Evolutionary conservation across 2,888 invertebrate species (phyloP).

Genomic region (Caenorhabditis sp.): DNA sequence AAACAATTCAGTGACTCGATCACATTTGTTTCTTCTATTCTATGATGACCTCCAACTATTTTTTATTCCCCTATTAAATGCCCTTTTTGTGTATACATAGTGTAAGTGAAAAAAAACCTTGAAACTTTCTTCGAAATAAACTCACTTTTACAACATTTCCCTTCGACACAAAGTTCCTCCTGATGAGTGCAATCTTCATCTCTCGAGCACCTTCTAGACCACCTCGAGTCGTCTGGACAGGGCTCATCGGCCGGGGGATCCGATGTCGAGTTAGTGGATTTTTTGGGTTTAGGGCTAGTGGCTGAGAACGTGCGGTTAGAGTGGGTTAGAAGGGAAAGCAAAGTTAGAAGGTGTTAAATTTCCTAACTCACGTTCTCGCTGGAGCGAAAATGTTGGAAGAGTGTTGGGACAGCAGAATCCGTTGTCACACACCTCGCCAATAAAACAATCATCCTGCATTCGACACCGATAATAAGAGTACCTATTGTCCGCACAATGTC

Average conservation of each 20-base stretch:
- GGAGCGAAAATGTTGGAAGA: slow-evolving; percentile 55
- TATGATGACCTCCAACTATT: slow-evolving; percentile 47
- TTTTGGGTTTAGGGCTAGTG: slow-evolving; percentile 51
- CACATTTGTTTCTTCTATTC: slow-evolving; percentile 61
- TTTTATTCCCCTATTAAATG: slow-evolving; percentile 7
- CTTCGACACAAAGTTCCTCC: slow-evolving; percentile 64
- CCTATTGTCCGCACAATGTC: slow-evolving; percentile 72
- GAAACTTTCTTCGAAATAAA: slow-evolving; percentile 42
- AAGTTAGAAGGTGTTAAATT: neutral
- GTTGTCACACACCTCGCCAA: slow-evolving; percentile 73
- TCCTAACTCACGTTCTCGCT: slow-evolving; percentile 66
- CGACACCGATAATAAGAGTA: slow-evolving; percentile 75
- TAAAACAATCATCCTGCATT: slow-evolving; percentile 73
- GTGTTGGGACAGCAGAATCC: slow-evolving; percentile 75
- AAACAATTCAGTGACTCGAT: slow-evolving; percentile 65
- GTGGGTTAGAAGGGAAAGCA: slow-evolving; percentile 20
- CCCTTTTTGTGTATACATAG: slow-evolving; percentile 16
- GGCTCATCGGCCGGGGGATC: slow-evolving; percentile 61
- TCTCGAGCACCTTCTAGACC: slow-evolving; percentile 51
- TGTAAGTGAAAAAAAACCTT: slow-evolving; percentile 28
- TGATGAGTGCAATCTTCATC: slow-evolving; percentile 59
- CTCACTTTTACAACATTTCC: slow-evolving; percentile 73
- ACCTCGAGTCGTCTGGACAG: slow-evolving; percentile 69
- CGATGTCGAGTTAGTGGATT: slow-evolving; percentile 7
- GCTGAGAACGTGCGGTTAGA: slow-evolving; percentile 51